A percentile compares a stretch with the other conserved stretches of the same genome.
phyloP scores from a whole-genome alignment of 1,140 invertebrate genomes.

The Diprion similis region DNA sequence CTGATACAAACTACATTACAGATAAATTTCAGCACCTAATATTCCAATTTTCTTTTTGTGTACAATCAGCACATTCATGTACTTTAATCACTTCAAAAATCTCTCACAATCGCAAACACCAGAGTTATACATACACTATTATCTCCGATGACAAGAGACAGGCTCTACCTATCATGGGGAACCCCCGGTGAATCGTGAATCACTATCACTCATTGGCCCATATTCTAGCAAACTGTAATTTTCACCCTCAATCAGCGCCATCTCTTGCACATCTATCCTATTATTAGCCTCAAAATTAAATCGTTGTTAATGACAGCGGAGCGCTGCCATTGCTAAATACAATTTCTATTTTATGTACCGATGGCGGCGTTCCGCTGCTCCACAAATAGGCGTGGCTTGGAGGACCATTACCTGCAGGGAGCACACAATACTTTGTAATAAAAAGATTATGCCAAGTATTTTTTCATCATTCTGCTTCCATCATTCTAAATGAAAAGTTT shows the following conservation, averaged over 20 bases:
- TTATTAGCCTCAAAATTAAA: not conserved
- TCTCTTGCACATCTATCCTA: not conserved
- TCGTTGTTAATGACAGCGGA: not conserved
- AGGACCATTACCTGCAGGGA: not conserved
- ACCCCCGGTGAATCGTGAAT: not conserved
- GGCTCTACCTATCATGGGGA: not conserved
- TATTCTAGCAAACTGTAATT: not conserved
- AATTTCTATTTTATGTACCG: no score
- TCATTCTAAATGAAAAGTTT: not conserved
- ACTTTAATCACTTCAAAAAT: not conserved
- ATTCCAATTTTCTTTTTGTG: not conserved
- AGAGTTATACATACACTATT: not conserved
- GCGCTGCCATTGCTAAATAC: not conserved
- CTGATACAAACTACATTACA: not conserved
- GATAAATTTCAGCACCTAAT: not conserved
- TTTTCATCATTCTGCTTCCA: not conserved
- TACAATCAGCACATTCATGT: conserved; percentile 4
- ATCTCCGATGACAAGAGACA: not conserved
- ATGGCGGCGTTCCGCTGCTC: no score
- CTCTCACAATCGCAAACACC: not conserved
- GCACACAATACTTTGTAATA: conserved; percentile 7
- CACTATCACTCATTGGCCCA: not conserved
- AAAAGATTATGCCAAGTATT: not conserved
- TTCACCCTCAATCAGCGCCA: not conserved
- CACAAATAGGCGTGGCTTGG: not conserved